Conservation (phyloP, 2,888 invertebrate genomes). For the Drosophila aldrichi region DNA sequence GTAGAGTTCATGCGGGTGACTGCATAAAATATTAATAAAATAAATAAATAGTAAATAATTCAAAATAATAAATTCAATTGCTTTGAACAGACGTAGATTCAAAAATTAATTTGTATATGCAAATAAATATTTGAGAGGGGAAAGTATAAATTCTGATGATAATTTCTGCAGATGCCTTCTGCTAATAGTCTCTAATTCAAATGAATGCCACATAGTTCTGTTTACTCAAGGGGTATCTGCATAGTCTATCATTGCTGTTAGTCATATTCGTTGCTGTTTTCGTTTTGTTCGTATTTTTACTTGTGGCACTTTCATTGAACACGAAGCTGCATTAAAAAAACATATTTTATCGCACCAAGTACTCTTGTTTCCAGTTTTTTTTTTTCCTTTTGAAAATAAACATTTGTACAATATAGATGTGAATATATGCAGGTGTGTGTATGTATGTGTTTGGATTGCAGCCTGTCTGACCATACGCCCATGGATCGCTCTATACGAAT, state of each 20-base stretch:
- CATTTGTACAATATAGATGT: constrained; percentile 30
- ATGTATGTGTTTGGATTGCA: constrained; percentile 22
- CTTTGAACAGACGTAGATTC: no score
- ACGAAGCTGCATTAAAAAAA: constrained; percentile 70
- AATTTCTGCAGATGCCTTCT: neutral
- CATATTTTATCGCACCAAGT: constrained; percentile 65
- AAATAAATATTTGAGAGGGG: no score
- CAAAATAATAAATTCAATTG: no score
- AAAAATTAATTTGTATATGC: no score
- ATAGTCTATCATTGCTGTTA: neutral
- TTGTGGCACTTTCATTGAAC: constrained; percentile 67
- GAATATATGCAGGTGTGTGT: neutral
- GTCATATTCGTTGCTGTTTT: neutral
- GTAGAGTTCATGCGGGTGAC: neutral
- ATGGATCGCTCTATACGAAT: constrained; percentile 30
- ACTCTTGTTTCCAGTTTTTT: constrained; percentile 33
- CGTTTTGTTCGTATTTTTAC: constrained; percentile 36
- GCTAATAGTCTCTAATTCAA: no score
- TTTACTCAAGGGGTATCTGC: neutral
- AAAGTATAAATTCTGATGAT: no score
- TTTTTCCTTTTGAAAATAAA: constrained; percentile 47
- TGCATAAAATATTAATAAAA: neutral
- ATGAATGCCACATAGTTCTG: neutral
- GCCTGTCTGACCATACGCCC: constrained; percentile 31
- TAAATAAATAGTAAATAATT: no score